Evolutionary conservation across 2,113 vertebrate species (phyloP).

Genomic region (Todiramphus chloris): DNA sequence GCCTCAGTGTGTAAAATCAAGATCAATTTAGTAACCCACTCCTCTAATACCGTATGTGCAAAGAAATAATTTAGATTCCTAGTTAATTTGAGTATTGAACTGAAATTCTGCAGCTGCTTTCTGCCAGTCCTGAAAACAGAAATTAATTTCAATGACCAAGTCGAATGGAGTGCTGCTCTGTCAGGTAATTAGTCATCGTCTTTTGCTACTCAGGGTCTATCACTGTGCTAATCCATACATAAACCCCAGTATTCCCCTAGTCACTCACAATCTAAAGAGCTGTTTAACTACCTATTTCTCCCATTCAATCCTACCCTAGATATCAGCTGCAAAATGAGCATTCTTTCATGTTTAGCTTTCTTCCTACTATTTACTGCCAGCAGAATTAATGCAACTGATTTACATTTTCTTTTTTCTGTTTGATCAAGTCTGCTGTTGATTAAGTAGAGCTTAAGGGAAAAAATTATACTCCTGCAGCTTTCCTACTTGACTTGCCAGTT

Average conservation of each 20-base stretch:
- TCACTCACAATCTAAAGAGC: constrained; percentile 76
- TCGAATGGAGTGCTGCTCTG: constrained; percentile 84
- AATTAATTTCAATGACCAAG: constrained; percentile 94
- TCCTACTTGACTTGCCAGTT: constrained; percentile 77
- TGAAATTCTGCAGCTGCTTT: constrained; percentile 84
- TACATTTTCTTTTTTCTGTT: constrained; percentile 75
- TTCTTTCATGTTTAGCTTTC: constrained; percentile 71
- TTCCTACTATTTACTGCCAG: constrained; percentile 69
- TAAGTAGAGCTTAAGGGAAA: constrained; percentile 76
- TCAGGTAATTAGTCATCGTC: constrained; percentile 97
- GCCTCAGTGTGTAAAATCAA: constrained; percentile 70
- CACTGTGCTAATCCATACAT: constrained; percentile 90
- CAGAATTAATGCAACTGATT: constrained; percentile 77
- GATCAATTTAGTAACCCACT: constrained; percentile 77
- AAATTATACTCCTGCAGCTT: constrained; percentile 66
- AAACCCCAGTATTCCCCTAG: constrained; percentile 78
- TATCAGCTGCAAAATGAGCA: constrained; percentile 47
- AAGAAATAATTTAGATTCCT: constrained; percentile 84
- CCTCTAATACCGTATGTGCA: constrained; percentile 71
- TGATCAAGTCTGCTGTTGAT: constrained; percentile 79
- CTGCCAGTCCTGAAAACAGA: constrained; percentile 85
- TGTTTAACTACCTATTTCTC: constrained; percentile 75
- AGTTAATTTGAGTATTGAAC: constrained; percentile 88
- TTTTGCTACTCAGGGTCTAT: constrained; percentile 89
- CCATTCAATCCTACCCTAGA: constrained; percentile 42